These are phyloP conservation scores for Ptilorrhoa leucosticta DNA, from an alignment of 2,113 vertebrate species.

Conservation along the genomic window DNA sequence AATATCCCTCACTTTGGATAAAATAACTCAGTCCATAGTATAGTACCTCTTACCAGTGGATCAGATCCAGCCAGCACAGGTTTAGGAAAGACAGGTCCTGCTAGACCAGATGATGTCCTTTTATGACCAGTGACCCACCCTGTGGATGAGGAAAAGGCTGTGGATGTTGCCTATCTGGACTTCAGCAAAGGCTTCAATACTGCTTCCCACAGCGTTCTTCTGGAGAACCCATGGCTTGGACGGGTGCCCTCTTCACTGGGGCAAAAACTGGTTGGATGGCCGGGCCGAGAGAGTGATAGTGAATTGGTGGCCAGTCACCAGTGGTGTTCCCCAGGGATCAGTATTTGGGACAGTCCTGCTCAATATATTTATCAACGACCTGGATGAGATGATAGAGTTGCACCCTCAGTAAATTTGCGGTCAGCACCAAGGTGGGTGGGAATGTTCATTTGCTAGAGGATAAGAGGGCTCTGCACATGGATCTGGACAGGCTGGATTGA, in stretches of 20 bases:
- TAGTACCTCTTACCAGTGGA: background rate
- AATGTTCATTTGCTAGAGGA: background rate
- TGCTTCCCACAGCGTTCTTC: background rate
- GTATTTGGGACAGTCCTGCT: background rate
- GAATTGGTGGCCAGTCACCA: background rate
- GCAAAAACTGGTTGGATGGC: background rate
- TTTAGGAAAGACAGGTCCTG: background rate
- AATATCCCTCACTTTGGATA: background rate
- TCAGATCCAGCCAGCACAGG: background rate
- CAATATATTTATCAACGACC: accelerated
- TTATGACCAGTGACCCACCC: too few relatives aligned
- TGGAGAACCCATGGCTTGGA: background rate
- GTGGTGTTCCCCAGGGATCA: background rate
- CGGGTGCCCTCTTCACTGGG: background rate
- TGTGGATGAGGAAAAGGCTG: background rate
- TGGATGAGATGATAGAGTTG: background rate
- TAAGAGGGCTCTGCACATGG: background rate
- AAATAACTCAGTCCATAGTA: background rate
- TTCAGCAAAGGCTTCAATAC: background rate
- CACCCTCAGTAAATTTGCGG: background rate
- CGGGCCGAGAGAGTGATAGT: background rate
- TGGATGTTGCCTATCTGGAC: background rate
- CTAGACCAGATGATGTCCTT: background rate
- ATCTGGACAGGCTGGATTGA: background rate
- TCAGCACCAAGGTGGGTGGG: accelerated